A percentile compares a stretch with the other conserved stretches of the same genome.
Conservation (phyloP, 1,140 invertebrate species). For the Pseudomyrmex concolor region DNA sequence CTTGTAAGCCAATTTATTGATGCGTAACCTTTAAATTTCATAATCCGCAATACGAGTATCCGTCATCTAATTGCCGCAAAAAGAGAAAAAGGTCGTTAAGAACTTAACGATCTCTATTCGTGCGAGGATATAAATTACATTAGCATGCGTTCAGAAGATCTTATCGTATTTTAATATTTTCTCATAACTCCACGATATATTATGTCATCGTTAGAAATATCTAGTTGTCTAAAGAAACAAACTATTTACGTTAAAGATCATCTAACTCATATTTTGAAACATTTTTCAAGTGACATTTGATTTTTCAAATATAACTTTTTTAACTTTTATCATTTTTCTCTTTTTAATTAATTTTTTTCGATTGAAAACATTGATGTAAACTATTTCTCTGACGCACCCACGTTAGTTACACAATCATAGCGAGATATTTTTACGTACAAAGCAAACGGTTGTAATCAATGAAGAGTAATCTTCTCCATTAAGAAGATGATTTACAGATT, state of each 20-base stretch:
- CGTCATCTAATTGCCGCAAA: background rate
- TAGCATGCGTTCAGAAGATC: background rate
- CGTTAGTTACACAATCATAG: background rate
- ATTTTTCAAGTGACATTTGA: background rate
- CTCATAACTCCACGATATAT: background rate
- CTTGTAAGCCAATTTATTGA: background rate
- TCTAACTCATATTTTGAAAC: background rate
- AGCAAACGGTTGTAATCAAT: background rate
- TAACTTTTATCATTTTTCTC: no score
- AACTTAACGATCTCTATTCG: background rate
- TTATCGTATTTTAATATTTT: slow-evolving; percentile 1
- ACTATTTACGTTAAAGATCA: background rate
- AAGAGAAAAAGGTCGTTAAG: background rate
- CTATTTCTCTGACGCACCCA: background rate
- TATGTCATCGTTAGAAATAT: background rate
- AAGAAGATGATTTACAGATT: background rate
- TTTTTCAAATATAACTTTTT: background rate
- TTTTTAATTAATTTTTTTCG: no score
- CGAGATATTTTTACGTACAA: no score
- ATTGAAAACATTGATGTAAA: no score
- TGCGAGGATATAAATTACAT: slow-evolving; percentile 4
- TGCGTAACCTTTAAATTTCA: slow-evolving; percentile 6
- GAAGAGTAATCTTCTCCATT: background rate
- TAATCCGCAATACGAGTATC: background rate
- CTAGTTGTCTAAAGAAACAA: background rate